Conservation (phyloP, 2,113 vertebrate species). For the Vimba vimba region DNA sequence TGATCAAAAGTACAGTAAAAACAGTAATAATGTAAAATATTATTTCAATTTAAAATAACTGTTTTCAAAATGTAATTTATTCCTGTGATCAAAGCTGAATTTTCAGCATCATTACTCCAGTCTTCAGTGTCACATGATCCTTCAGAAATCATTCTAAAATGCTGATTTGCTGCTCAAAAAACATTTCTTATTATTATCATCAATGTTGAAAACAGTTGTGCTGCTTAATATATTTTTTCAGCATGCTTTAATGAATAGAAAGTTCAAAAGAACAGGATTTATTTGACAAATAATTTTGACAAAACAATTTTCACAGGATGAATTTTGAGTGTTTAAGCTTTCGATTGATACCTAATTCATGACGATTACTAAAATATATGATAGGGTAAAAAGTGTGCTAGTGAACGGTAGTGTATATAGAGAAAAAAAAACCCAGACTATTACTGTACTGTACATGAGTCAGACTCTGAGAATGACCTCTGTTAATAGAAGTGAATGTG, state of each 20-base stretch:
- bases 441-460: background rate
- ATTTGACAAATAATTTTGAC: background rate
- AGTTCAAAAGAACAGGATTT: background rate
- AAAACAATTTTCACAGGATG: too few species aligned
- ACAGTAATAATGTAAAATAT: too few species aligned
- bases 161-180: background rate
- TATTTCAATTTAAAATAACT: too few species aligned
- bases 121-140: background rate
- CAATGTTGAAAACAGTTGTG: background rate
- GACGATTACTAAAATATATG: too few species aligned
- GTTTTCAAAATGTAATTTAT: too few species aligned
- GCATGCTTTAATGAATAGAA: background rate
- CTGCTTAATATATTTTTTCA: background rate
- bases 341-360: too few species aligned
- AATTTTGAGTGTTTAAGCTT: too few species aligned
- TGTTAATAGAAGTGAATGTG: background rate
- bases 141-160: background rate
- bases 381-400: background rate
- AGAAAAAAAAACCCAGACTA: background rate
- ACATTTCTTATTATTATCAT: background rate
- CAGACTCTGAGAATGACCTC: background rate
- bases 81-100: too few species aligned
- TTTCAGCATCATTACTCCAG: background rate
- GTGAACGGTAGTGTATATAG: too few species aligned
- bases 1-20: too few species aligned